Evolutionary conservation across 2,888 invertebrate species (phyloP).

Genomic region (Hirtodrosophila alboralis): DNA sequence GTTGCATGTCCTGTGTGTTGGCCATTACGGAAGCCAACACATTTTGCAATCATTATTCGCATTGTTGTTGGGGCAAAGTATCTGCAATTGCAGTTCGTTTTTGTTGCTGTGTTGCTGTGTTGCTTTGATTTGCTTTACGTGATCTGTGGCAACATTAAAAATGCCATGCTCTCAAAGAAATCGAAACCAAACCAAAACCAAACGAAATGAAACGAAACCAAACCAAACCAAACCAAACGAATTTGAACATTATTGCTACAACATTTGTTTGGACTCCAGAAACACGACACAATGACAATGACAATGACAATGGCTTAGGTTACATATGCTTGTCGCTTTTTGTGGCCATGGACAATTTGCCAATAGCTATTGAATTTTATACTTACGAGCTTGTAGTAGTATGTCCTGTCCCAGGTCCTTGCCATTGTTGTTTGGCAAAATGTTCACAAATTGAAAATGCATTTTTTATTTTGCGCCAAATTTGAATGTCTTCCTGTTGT

Average conservation of each 20-base stretch:
- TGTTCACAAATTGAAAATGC: conserved; percentile 55
- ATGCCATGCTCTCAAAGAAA: conserved; percentile 22
- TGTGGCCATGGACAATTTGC: conserved; percentile 64
- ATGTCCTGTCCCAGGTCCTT: neutral
- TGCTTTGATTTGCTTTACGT: conserved; percentile 48
- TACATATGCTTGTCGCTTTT: conserved; percentile 54
- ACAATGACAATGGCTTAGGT: conserved; percentile 46
- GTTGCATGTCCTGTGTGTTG: neutral
- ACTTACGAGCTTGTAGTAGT: conserved; percentile 16
- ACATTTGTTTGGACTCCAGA: conserved; percentile 50
- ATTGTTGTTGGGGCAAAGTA: conserved; percentile 23
- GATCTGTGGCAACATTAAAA: conserved; percentile 41
- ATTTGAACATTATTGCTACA: conserved; percentile 37
- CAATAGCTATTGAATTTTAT: conserved; percentile 66
- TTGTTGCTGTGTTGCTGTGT: too few species aligned
- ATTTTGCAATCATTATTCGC: conserved; percentile 46
- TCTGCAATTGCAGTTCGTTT: conserved; percentile 37
- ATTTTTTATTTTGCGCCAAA: conserved; percentile 48
- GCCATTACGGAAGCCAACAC: conserved; percentile 40
- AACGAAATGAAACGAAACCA: conserved; percentile 24
- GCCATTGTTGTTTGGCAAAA: conserved; percentile 28
- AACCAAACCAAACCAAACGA: conserved; percentile 19
- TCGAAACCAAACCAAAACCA: conserved; percentile 11
- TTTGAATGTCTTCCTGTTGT: conserved; percentile 67
- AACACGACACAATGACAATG: conserved; percentile 40